Evolutionary conservation across 2,797 vertebrate genomes (phyloP), one percentile per base, ranked within the genome.

Genomic region (Eulemur coronatus): DNA sequence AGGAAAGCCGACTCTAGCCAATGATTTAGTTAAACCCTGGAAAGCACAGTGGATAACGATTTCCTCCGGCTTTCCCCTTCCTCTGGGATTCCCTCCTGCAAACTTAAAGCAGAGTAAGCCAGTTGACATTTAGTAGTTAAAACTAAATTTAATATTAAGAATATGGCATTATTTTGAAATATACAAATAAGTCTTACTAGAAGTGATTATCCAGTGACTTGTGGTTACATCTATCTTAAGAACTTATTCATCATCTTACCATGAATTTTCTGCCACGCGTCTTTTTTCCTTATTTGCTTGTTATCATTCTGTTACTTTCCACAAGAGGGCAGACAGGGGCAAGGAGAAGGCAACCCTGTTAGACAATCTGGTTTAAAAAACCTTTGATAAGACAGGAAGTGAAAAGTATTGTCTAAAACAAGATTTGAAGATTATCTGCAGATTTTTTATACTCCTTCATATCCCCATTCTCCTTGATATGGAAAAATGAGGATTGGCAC

Each of bases 241-340:
- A 80, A 75, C 24, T 43, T 50, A 30, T 0, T 65, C 26, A 78
- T 61, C 76, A 63, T 46, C 67, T 94, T 38, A 20, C n/a, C 18
- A 24, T 26, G 35, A 11, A 70, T 46, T 80, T 69, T 46, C 67
- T 63, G 75, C 33, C 67, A 17, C 0, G 4, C 10, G 2, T 38
- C 52, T 72, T 78, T 84, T 20, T 3, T 5, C 61, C 38, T 18
- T 30, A 2, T 3, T 86, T 91, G 69, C 3, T 57, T 79, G 82
- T 52, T 50, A 14, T 20, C 20, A 65, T 84, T 35, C 75, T 57
- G n/a, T 26, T 91, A 57, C 26, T 95, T 38, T 94, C 95, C 96
- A 94, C 84, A 2, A 97, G 97, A 86, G 96, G 96, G 97, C 95
- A 98, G 97, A 50, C 81, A 85, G 92, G 67, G 63, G 76, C 61